phyloP scores from a whole-genome alignment of 2,113 vertebrate species.

The Sarotherodon lohbergeri region DNA sequence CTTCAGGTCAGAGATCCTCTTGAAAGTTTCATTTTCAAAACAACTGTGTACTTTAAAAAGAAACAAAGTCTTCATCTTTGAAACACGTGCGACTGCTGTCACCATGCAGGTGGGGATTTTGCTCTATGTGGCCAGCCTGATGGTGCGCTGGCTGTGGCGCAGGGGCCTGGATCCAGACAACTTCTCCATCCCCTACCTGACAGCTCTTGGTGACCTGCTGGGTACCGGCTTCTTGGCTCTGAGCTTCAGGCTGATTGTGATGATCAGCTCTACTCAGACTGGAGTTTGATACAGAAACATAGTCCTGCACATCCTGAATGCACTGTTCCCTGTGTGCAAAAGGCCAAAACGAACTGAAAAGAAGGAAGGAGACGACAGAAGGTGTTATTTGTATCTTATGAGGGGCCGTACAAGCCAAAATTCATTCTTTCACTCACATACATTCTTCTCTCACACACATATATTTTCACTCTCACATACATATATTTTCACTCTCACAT shows the following conservation, averaged over 20 bases:
- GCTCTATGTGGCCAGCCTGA: constrained; percentile 77
- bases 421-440: too few relatives aligned
- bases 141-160: constrained; percentile 82
- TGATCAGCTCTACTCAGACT: background rate
- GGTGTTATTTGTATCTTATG: too few relatives aligned
- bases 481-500: too few relatives aligned
- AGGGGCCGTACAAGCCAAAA: too few relatives aligned
- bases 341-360: background rate
- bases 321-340: background rate
- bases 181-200: constrained; percentile 94
- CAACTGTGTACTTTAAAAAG: background rate
- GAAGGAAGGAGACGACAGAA: background rate
- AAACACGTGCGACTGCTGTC: background rate
- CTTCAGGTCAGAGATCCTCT: constrained; percentile 76
- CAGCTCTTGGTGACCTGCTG: constrained; percentile 87
- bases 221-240: constrained; percentile 85
- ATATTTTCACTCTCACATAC: too few relatives aligned
- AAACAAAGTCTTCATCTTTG: background rate
- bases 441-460: too few relatives aligned
- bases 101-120: constrained; percentile 80
- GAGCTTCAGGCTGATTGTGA: constrained; percentile 71
- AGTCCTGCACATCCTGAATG: background rate
- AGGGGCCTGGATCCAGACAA: constrained; percentile 86
- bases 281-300: background rate
- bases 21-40: background rate